Percentiles rank a stretch among this genome's conserved stretches.
These are phyloP conservation scores for Epizoanthus fatuus DNA, from an alignment of 92 coral and sea anemone species.

Conservation along the genomic window DNA sequence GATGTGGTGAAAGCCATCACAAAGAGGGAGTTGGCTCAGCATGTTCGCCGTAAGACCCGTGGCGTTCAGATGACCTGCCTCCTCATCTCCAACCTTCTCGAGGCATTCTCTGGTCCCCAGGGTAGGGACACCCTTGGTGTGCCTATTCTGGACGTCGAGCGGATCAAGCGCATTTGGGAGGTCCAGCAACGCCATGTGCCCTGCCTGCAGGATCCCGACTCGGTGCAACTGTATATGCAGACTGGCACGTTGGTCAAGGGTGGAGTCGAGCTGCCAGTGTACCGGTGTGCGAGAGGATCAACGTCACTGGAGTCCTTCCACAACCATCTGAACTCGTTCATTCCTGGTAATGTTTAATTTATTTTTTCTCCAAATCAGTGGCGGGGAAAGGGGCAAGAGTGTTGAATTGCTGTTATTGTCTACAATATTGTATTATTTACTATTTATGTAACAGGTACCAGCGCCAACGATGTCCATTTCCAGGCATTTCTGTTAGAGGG, in stretches of 20 bases:
- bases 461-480: constrained; percentile 11
- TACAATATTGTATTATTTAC: too few relatives aligned
- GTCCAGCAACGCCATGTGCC: constrained; percentile 30
- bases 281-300: constrained; percentile 22
- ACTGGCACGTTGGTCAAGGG: constrained; percentile 21
- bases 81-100: background rate
- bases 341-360: background rate
- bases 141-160: constrained; percentile 13
- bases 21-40: constrained; percentile 36
- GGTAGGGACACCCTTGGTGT: constrained; percentile 44
- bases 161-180: background rate
- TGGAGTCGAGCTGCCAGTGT: background rate
- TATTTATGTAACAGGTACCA: too few relatives aligned
- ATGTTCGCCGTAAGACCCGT: background rate
- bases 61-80: background rate
- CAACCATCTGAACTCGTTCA: constrained; percentile 23
- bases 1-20: background rate
- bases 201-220: constrained; percentile 35
- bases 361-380: background rate
- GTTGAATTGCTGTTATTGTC: too few relatives aligned
- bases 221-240: constrained; percentile 49
- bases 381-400: too few relatives aligned
- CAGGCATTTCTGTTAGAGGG: constrained; percentile 44
- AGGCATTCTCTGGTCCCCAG: constrained; percentile 31
- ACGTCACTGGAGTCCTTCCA: constrained; percentile 47